A percentile compares a stretch with the other conserved stretches of the same genome.
phyloP scores from a whole-genome alignment of 2,113 vertebrate species.

The Puntigrus tetrazona region DNA sequence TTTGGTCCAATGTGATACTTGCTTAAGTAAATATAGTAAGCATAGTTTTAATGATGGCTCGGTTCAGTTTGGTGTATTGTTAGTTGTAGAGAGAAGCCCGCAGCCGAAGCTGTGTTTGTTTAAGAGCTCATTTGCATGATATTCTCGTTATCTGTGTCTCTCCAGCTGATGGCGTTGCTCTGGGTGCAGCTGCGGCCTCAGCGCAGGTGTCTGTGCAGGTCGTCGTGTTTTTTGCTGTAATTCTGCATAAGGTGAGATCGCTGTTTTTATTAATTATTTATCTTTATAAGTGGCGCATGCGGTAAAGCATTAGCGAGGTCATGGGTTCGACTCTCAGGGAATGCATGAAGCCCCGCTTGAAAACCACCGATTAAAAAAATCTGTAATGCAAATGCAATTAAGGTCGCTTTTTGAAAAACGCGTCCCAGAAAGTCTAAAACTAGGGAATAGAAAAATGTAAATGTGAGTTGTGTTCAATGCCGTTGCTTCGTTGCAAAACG shows the following conservation, averaged over 20 bases:
- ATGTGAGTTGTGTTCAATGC: not conserved
- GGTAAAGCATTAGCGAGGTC: not conserved
- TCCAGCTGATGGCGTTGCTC: constrained; percentile 79
- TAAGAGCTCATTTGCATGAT: not conserved
- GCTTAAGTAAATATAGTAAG: no score
- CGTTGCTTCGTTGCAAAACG: not conserved
- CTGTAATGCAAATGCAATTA: not conserved
- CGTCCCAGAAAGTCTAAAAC: not conserved
- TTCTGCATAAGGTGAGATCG: constrained; percentile 80
- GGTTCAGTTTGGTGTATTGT: not conserved
- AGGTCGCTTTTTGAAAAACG: not conserved
- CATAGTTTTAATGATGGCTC: not conserved
- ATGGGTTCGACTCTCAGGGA: not conserved
- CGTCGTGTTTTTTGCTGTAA: constrained; percentile 79
- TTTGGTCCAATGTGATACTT: no score
- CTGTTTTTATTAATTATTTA: not conserved
- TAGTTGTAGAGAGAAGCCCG: not conserved
- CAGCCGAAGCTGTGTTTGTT: not conserved
- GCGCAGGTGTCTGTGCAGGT: constrained; percentile 77
- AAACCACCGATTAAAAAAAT: not conserved
- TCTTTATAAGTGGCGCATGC: not conserved
- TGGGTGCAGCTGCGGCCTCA: constrained; percentile 78
- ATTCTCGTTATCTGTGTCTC: not conserved
- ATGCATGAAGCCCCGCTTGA: no score
- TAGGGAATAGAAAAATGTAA: not conserved